These are phyloP conservation scores for Melanostoma scalare DNA, from an alignment of 2,888 invertebrate genomes.

Conservation along the genomic window DNA sequence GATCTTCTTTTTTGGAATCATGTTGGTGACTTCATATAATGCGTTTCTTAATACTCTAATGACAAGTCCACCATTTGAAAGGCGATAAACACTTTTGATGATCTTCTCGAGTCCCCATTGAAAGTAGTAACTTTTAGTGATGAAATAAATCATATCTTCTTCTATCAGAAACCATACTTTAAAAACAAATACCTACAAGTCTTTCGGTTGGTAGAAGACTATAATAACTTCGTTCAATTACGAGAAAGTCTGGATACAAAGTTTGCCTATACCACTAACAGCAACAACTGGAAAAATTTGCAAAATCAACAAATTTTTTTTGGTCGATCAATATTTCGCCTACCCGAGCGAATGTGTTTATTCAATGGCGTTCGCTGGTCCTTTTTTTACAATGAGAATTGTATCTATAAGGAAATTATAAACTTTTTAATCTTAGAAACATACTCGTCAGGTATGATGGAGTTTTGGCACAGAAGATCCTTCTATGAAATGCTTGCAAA, in stretches of 20 bases:
- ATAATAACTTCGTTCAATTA: too few relatives aligned
- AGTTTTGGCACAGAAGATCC: not conserved
- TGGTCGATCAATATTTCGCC: too few relatives aligned
- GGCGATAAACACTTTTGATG: not conserved
- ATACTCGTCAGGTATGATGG: not conserved
- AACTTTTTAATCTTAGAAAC: not conserved
- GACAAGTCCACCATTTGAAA: not conserved
- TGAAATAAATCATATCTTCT: too few relatives aligned
- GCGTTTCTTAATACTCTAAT: constrained; percentile 14
- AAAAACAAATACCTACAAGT: too few relatives aligned
- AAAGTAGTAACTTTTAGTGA: too few relatives aligned
- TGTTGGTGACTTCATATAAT: constrained; percentile 11
- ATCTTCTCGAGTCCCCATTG: not conserved
- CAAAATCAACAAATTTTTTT: constrained; percentile 1
- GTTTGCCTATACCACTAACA: not conserved
- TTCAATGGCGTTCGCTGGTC: too few relatives aligned
- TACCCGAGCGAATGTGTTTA: too few relatives aligned
- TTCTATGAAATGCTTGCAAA: not conserved
- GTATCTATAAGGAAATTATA: not conserved
- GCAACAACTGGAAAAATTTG: too few relatives aligned
- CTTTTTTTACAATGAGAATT: too few relatives aligned
- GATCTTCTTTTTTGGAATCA: constrained; percentile 19
- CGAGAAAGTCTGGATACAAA: not conserved
- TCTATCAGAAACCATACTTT: too few relatives aligned
- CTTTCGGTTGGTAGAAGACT: too few relatives aligned